These are phyloP conservation scores for Tetragonula carbonaria DNA, from an alignment of 2,888 invertebrate genomes.

Conservation along the genomic window DNA sequence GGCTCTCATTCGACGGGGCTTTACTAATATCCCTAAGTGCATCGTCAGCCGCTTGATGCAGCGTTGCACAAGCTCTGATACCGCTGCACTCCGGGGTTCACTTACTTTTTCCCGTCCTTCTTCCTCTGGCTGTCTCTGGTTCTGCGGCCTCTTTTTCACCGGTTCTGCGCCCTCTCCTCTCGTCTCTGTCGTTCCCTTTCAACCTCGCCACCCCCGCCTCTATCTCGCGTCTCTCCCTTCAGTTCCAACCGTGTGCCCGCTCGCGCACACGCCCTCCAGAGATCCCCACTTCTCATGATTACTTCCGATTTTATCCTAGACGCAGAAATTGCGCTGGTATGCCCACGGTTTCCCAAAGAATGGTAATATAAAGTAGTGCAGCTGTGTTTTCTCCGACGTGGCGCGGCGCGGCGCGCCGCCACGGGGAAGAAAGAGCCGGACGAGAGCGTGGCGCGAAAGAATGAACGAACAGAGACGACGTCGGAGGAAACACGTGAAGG, in stretches of 20 bases:
- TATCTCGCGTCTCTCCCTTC: slow-evolving; percentile 11
- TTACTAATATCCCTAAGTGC: slow-evolving; percentile 83
- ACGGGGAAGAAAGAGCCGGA: slow-evolving; percentile 13
- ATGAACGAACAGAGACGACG: background rate
- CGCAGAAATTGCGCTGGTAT: slow-evolving; percentile 64
- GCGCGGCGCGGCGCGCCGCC: slow-evolving; percentile 12
- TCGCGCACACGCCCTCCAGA: slow-evolving; percentile 18
- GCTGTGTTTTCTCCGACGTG: slow-evolving; percentile 47
- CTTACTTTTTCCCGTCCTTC: slow-evolving; percentile 55
- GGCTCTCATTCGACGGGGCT: slow-evolving; percentile 75
- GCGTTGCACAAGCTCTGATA: slow-evolving; percentile 73
- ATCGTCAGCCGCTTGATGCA: slow-evolving; percentile 81
- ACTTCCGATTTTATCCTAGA: slow-evolving; percentile 79
- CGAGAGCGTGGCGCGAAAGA: slow-evolving; percentile 12
- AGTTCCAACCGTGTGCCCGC: slow-evolving; percentile 8
- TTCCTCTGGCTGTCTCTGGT: background rate
- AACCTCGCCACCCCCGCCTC: slow-evolving; percentile 3
- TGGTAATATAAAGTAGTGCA: slow-evolving; percentile 66
- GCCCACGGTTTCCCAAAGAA: slow-evolving; percentile 64
- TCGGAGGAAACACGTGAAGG: background rate
- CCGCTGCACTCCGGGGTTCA: slow-evolving; percentile 63
- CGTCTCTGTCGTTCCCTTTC: slow-evolving; percentile 47
- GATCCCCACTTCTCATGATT: slow-evolving; percentile 80
- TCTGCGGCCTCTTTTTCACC: slow-evolving; percentile 46
- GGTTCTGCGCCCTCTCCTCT: slow-evolving; percentile 7